phyloP scores from a whole-genome alignment of 2,888 invertebrate genomes.

The Aspidiotus rigidus region DNA sequence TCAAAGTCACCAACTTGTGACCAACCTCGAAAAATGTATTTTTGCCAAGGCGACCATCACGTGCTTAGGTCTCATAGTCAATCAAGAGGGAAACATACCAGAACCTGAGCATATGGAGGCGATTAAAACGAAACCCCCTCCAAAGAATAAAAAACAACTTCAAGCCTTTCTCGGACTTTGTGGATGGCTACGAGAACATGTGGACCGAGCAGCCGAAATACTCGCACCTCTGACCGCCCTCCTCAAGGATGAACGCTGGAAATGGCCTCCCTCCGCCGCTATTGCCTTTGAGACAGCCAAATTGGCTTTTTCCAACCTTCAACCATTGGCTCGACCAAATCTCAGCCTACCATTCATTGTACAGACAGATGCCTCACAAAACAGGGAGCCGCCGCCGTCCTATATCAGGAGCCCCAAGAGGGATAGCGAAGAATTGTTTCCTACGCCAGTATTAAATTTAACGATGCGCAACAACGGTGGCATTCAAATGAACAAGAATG shows the following conservation, averaged over 20 bases:
- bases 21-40: constrained; percentile 1
- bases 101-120: not conserved
- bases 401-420: constrained; percentile 12
- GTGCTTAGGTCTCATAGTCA: not conserved
- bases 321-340: constrained; percentile 5
- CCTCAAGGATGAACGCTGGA: constrained; percentile 11
- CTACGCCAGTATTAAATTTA: constrained; percentile 12
- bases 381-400: constrained; percentile 16
- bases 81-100: not conserved
- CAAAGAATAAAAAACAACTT: not conserved
- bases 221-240: not conserved
- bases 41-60: not conserved
- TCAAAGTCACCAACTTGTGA: not conserved
- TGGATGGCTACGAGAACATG: constrained; percentile 4
- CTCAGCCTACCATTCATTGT: not conserved
- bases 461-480: constrained; percentile 11
- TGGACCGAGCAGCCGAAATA: not conserved
- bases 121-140: not conserved
- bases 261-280: constrained; percentile 1
- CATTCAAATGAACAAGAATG: constrained; percentile 20
- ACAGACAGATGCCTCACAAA: constrained; percentile 21
- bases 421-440: constrained; percentile 12
- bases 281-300: constrained; percentile 3
- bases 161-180: constrained; percentile 16
- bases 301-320: not conserved